These are phyloP conservation scores for Istiophorus platypterus DNA, from an alignment of 2,113 vertebrate species.

Conservation along the genomic window DNA sequence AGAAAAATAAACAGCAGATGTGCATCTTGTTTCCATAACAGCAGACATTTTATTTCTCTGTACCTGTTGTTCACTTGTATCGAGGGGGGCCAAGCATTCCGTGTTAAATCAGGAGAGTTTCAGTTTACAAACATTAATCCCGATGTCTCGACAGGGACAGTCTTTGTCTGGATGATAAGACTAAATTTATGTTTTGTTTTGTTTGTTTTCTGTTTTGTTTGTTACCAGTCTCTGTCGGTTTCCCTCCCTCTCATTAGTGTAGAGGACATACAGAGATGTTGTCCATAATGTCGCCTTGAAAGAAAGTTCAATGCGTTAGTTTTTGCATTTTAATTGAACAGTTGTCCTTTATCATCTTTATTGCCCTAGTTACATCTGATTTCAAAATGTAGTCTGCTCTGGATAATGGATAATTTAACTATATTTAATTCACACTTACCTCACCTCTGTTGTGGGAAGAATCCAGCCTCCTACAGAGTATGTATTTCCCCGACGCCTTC, in stretches of 20 bases:
- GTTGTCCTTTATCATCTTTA: neutral
- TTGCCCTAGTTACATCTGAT: neutral
- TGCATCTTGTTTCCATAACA: slow-evolving; percentile 8
- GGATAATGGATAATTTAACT: neutral
- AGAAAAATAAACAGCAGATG: neutral
- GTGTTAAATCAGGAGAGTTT: neutral
- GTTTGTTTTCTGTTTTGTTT: slow-evolving; percentile 20
- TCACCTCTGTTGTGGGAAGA: neutral
- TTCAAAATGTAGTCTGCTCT: neutral
- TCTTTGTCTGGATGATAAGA: slow-evolving; percentile 2
- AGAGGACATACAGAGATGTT: neutral
- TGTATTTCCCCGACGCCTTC: too few relatives aligned
- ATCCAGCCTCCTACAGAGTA: too few relatives aligned
- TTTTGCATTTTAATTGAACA: neutral
- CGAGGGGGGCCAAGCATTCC: neutral
- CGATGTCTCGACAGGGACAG: neutral
- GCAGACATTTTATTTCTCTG: neutral
- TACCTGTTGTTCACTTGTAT: neutral
- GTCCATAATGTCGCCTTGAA: neutral
- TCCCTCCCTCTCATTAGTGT: neutral
- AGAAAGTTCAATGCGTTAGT: neutral
- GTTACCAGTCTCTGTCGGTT: slow-evolving; percentile 1
- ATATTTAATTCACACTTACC: neutral
- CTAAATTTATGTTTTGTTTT: slow-evolving; percentile 14
- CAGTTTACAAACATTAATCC: slow-evolving; percentile 2